Percentiles rank a stretch among this genome's conserved stretches.
These are phyloP conservation scores for Notarius quadriscutis DNA, from an alignment of 2,113 vertebrate genomes.

Conservation along the genomic window DNA sequence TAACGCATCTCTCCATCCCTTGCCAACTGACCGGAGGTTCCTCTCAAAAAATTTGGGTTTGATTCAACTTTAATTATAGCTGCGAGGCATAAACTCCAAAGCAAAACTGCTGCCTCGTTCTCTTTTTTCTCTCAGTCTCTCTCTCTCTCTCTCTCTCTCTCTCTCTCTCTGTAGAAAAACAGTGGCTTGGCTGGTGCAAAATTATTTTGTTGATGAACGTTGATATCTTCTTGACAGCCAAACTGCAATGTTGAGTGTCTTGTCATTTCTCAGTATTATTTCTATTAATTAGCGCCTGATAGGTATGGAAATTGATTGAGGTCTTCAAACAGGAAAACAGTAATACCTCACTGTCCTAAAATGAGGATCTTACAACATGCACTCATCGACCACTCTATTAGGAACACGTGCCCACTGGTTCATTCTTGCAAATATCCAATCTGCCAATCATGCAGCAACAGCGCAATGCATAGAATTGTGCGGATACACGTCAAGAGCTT, in stretches of 20 bases:
- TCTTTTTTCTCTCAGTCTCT: background rate
- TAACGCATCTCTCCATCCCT: too few relatives aligned
- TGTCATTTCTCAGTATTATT: background rate
- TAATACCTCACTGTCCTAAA: background rate
- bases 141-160: background rate
- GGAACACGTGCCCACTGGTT: background rate
- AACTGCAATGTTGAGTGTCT: background rate
- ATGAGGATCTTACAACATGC: background rate
- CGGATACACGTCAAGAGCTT: too few relatives aligned
- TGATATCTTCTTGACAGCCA: background rate
- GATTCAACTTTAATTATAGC: constrained; percentile 27
- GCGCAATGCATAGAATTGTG: background rate
- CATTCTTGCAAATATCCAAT: background rate
- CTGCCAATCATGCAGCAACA: background rate
- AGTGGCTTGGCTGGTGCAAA: background rate
- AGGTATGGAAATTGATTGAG: background rate
- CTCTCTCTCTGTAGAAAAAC: background rate
- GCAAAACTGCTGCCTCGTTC: background rate
- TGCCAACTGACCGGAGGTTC: too few relatives aligned
- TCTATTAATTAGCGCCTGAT: background rate
- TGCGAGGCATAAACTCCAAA: constrained; percentile 8
- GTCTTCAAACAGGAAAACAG: background rate
- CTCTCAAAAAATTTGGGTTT: constrained; percentile 3
- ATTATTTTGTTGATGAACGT: background rate
- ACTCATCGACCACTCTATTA: background rate